A percentile compares a stretch with the other conserved stretches of the same genome.
Evolutionary conservation across 2,113 vertebrate species (phyloP).

Genomic region (Pholis gunnellus): DNA sequence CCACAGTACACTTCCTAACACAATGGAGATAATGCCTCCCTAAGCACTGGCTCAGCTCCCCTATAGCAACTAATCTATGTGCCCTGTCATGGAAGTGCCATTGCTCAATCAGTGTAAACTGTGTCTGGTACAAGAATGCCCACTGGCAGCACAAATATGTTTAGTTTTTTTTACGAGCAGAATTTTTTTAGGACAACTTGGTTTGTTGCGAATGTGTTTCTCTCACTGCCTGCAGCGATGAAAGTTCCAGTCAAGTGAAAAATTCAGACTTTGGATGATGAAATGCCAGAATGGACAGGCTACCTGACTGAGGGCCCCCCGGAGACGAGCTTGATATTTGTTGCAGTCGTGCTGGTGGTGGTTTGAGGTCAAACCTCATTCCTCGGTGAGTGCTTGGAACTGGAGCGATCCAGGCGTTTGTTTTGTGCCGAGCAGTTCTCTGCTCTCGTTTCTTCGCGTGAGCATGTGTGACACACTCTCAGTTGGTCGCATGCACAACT

Average conservation of each 20-base stretch:
- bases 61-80: background rate
- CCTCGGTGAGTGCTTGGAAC: background rate
- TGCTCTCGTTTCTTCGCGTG: background rate
- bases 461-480: constrained; percentile 3
- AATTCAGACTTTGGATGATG: constrained; percentile 22
- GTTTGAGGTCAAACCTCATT: constrained; percentile 40
- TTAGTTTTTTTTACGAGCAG: background rate
- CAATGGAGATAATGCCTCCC: constrained; percentile 3
- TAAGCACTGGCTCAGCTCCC: constrained; percentile 26
- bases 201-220: background rate
- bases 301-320: constrained; percentile 9
- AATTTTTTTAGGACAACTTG: constrained; percentile 1
- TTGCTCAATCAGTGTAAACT: background rate
- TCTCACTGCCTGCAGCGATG: constrained; percentile 3
- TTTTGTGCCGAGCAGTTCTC: background rate
- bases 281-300: constrained; percentile 22
- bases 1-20: constrained; percentile 1
- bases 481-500: background rate
- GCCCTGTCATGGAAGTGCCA: background rate
- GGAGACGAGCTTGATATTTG: constrained; percentile 39
- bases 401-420: background rate
- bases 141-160: background rate
- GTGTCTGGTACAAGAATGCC: background rate
- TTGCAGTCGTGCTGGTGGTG: background rate
- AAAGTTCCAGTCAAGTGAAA: constrained; percentile 31